Conservation (phyloP, 1,140 invertebrate species). For the Chrysomallon squamiferum region DNA sequence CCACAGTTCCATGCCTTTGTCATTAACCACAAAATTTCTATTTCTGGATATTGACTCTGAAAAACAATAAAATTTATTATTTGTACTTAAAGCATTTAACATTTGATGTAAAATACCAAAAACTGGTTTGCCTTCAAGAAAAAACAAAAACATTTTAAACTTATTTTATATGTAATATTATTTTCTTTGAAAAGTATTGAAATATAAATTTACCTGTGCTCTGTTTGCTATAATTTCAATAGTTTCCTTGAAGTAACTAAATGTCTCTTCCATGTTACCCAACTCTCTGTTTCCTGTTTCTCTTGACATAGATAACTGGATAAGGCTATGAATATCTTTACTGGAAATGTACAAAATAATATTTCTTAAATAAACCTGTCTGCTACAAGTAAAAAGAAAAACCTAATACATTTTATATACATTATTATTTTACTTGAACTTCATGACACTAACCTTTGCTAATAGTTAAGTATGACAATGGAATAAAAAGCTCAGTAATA, state of each 20-base stretch:
- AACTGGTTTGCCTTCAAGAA: too few species aligned
- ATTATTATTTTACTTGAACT: too few species aligned
- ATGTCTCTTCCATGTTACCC: conserved; percentile 45
- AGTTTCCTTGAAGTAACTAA: conserved; percentile 49
- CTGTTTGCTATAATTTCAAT: conserved; percentile 47
- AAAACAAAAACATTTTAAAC: background rate
- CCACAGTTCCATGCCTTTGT: conserved; percentile 61
- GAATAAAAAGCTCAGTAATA: too few species aligned
- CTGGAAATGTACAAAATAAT: conserved; percentile 24
- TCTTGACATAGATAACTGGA: conserved; percentile 33
- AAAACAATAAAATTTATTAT: conserved; percentile 1
- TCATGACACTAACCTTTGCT: too few species aligned
- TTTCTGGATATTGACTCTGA: conserved; percentile 53
- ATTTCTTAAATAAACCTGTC: too few species aligned
- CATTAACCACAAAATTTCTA: conserved; percentile 59
- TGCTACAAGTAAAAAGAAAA: too few species aligned
- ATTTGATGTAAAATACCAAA: too few species aligned
- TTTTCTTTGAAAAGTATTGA: background rate
- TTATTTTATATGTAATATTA: background rate
- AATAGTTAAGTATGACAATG: too few species aligned
- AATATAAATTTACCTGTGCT: conserved; percentile 36
- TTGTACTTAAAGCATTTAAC: too few species aligned
- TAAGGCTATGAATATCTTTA: conserved; percentile 49
- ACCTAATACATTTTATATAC: too few species aligned
- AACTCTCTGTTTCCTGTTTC: conserved; percentile 8